Evolutionary conservation across 2,888 invertebrate genomes (phyloP).

Genomic region (Rhyacophila evoluta): DNA sequence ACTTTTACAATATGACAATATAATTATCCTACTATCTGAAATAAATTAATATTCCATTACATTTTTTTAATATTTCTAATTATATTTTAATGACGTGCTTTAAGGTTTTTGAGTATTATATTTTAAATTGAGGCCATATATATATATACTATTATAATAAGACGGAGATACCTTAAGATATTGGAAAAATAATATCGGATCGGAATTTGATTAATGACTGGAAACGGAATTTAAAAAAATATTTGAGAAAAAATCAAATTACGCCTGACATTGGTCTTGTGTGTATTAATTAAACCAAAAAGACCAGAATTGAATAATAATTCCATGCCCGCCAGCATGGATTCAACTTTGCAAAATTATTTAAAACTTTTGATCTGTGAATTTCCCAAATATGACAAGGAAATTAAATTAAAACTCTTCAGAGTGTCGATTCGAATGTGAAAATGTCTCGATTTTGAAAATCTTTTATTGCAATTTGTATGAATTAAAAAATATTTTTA

Average conservation of each 20-base stretch:
- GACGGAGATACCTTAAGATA: not conserved
- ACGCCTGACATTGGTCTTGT: constrained; percentile 19
- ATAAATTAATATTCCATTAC: no score
- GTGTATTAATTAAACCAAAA: constrained; percentile 23
- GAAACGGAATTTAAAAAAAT: not conserved
- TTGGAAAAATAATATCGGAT: not conserved
- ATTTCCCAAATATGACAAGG: constrained; percentile 46
- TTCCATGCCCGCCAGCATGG: constrained; percentile 3
- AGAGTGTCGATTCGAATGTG: constrained; percentile 26
- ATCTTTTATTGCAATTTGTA: not conserved
- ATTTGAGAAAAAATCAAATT: constrained; percentile 7
- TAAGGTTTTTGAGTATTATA: no score
- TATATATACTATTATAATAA: not conserved
- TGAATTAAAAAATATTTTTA: not conserved
- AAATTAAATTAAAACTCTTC: constrained; percentile 42
- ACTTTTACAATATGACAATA: no score
- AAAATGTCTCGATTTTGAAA: not conserved
- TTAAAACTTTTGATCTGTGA: constrained; percentile 47
- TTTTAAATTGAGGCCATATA: no score
- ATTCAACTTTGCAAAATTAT: constrained; percentile 26
- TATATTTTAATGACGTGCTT: no score
- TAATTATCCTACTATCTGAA: no score
- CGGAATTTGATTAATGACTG: not conserved
- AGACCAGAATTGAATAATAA: not conserved
- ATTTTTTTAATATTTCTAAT: no score